phyloP scores from a whole-genome alignment of 2,113 vertebrate species.

The Erpornis zantholeuca region DNA sequence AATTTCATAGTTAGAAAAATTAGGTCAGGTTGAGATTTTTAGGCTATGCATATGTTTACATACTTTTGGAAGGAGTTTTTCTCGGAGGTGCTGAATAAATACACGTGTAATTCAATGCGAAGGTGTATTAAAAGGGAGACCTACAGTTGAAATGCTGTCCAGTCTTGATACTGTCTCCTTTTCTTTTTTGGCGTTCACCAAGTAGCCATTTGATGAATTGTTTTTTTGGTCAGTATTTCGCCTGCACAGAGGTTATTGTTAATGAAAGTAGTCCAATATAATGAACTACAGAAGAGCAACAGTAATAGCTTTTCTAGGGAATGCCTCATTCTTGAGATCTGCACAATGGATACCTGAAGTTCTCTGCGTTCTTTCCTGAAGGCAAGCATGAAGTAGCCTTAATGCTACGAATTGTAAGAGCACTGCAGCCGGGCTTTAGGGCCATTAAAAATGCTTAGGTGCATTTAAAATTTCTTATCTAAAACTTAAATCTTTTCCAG shows the following conservation, averaged over 20 bases:
- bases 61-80: neutral
- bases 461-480: neutral
- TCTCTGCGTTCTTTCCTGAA: neutral
- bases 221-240: neutral
- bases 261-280: neutral
- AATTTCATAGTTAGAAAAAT: neutral
- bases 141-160: neutral
- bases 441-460: neutral
- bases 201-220: neutral
- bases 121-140: neutral
- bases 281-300: neutral
- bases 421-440: neutral
- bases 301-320: neutral
- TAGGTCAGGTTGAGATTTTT: neutral
- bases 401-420: neutral
- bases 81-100: neutral
- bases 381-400: neutral
- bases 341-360: neutral
- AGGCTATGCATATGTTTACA: neutral
- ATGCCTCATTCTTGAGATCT: neutral
- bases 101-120: accelerated
- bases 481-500: neutral
- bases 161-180: neutral
- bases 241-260: neutral
- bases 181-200: neutral